Evolutionary conservation across 1,140 invertebrate genomes (phyloP).

Genomic region (Lordiphosa collinella): DNA sequence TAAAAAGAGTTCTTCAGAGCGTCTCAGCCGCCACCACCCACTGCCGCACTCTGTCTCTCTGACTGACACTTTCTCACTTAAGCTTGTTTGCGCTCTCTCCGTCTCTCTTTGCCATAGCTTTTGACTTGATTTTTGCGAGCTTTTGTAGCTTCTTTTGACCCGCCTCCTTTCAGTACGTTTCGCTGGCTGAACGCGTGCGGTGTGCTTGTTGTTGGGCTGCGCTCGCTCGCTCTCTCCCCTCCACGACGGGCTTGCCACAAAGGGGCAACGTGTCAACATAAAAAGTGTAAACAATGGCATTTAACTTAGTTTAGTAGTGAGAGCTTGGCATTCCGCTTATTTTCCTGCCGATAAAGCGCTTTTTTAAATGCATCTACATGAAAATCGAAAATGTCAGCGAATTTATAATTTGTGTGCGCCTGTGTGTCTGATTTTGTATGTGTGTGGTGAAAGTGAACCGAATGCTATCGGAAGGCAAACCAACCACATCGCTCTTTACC

Average conservation of each 20-base stretch:
- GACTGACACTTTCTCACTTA: conserved; percentile 1
- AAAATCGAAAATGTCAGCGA: conserved; percentile 57
- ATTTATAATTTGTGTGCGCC: conserved; percentile 49
- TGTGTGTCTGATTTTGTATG: conserved; percentile 13
- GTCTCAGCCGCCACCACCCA: not conserved
- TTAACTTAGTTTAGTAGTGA: conserved; percentile 7
- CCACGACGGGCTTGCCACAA: conserved; percentile 43
- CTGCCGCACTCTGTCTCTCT: not conserved
- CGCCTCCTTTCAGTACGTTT: conserved; percentile 46
- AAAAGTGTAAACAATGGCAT: conserved; percentile 66
- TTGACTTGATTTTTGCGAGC: conserved; percentile 32
- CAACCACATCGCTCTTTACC: not conserved
- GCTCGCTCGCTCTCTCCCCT: conserved; percentile 13
- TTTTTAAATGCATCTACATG: conserved; percentile 49
- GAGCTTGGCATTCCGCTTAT: conserved; percentile 6
- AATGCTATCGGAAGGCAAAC: conserved; percentile 24
- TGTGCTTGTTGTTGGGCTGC: conserved; percentile 23
- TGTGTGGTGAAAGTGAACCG: conserved; percentile 66
- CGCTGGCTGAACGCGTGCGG: conserved; percentile 42
- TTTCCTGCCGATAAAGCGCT: conserved; percentile 49
- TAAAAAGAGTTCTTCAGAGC: not conserved
- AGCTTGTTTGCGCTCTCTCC: conserved; percentile 5
- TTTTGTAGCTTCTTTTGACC: conserved; percentile 1
- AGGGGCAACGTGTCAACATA: conserved; percentile 68
- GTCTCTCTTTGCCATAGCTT: conserved; percentile 27